Base-by-base conservation (phyloP, 2,113 vertebrate genomes). In the Neolamprologus devosi region DNA sequence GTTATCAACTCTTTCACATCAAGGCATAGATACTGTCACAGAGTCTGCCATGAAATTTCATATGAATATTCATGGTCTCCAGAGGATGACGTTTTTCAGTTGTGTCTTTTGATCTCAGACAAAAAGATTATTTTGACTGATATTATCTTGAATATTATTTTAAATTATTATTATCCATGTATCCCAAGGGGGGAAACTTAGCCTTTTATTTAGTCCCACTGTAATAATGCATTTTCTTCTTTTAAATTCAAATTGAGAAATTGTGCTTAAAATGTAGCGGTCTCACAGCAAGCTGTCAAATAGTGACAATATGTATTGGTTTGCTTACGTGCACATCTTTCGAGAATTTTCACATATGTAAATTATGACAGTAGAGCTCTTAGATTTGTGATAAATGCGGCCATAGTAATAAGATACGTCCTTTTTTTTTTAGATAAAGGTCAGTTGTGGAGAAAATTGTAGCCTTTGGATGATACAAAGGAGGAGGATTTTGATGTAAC, bases 361-460 rank as follows among this genome's bases (percentile, higher is more conserved):
- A 42, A 42, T 23, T 26, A 26, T 26, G 37, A 70, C 37, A 16
- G 65, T 23, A 70, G 37, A 42, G 65, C 8, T 42, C 65, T 26
- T 23, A 70, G 8, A 70, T 30, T 49, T 75, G 60, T 68, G 60
- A 65, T 65, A 19, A 47, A 49, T 26, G 33, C 0, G 1, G 1
- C 0, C 17, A 4, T 28, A 12, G 42, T 19, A 49, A 75, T 75
- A 30, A 47, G 21, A 9, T 30, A 3, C 0, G 3, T 47, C 40
- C 23, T 17, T 47, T 28, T 45, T 26, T 45, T 28, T 68, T 30
- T 23, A 75, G 2, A 30, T 78, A 19, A n/a, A 5, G 60, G 58
- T 21, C 17, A 4, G 33, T 28, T 78, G 17, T 40, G 12, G 35
- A 5, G n/a, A 73, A 35, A 9, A 13, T 2, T 54, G 8, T 17